Conservation (phyloP, 2,797 vertebrate species). For the Acanthurus tractus region DNA sequence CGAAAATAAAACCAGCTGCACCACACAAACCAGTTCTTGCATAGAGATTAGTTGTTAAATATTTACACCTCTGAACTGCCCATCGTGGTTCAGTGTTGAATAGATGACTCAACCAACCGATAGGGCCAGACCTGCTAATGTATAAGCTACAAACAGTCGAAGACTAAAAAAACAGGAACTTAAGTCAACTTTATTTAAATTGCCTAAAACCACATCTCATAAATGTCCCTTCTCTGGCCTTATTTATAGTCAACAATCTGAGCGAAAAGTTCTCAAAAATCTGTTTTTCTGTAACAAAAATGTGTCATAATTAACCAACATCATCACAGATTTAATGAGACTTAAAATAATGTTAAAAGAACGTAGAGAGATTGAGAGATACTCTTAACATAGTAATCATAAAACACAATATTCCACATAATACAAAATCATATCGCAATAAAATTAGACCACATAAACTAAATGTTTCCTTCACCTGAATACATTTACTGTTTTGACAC, state of each 20-base stretch:
- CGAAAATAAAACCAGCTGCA: not conserved
- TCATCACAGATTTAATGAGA: not conserved
- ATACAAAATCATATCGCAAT: not conserved
- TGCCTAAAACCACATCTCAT: too few relatives aligned
- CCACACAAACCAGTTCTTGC: not conserved
- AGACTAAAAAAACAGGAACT: not conserved
- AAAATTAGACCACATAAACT: not conserved
- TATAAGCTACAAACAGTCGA: not conserved
- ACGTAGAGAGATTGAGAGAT: not conserved
- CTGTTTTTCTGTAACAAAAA: not conserved
- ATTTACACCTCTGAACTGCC: slow-evolving; percentile 19
- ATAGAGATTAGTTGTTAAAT: not conserved
- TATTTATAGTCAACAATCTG: too few relatives aligned
- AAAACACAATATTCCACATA: not conserved
- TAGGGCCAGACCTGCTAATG: not conserved
- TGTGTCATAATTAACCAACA: not conserved
- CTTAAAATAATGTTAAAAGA: not conserved
- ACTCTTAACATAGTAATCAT: not conserved
- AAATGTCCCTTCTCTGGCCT: too few relatives aligned
- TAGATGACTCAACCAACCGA: slow-evolving; percentile 5
- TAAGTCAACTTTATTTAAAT: not conserved
- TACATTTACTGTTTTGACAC: not conserved
- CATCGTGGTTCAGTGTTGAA: not conserved
- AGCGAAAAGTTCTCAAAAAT: too few relatives aligned
- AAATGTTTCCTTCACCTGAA: not conserved